Conservation (phyloP, 2,797 vertebrate species). For the Meda fulgida region DNA sequence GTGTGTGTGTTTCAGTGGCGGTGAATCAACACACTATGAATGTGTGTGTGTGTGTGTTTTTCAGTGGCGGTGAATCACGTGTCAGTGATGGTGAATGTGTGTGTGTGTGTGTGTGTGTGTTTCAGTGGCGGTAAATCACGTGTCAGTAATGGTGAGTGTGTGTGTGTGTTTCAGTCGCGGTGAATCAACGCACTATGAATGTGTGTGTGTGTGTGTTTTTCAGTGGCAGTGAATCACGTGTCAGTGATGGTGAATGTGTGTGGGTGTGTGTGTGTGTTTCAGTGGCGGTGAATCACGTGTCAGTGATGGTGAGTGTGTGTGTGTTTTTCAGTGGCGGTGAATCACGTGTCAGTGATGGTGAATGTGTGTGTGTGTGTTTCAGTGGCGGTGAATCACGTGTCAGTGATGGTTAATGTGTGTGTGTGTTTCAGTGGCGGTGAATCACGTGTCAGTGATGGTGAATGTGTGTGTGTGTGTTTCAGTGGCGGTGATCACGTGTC, state of each 20-base stretch:
- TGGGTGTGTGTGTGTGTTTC: conserved; percentile 50
- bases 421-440: conserved; percentile 72
- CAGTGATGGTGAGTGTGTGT: conserved; percentile 72
- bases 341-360: conserved; percentile 79
- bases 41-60: conserved; percentile 31
- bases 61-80: conserved; percentile 80
- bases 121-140: conserved; percentile 78
- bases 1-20: conserved; percentile 67
- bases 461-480: conserved; percentile 67
- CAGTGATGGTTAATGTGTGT: conserved; percentile 76
- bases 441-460: conserved; percentile 79
- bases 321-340: conserved; percentile 72
- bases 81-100: conserved; percentile 77
- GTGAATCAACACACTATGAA: too few species aligned
- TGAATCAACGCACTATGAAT: too few species aligned
- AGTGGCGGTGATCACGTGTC: conserved; percentile 80
- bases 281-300: conserved; percentile 80
- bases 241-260: conserved; percentile 78
- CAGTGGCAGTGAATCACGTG: conserved; percentile 79
- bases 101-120: conserved; percentile 27
- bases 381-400: conserved; percentile 80
- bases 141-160: conserved; percentile 76
- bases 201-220: conserved; percentile 39
- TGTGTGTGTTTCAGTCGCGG: conserved; percentile 69
- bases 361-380: conserved; percentile 67